Percentiles rank a stretch among this genome's conserved stretches.
Conservation (phyloP, 2,113 vertebrate genomes). For the Cynopterus brachyotis region DNA sequence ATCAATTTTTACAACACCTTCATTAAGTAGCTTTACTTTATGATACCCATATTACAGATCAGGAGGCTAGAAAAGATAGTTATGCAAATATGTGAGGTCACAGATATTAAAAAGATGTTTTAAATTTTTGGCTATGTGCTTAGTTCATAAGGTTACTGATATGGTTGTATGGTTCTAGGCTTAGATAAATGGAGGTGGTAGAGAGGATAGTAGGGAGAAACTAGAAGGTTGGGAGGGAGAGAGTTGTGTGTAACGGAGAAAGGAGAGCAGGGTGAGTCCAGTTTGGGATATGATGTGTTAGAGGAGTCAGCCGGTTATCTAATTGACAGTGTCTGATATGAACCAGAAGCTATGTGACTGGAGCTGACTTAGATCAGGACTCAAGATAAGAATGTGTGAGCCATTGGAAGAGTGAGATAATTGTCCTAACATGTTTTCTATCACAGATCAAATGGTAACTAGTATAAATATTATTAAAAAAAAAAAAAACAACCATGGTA, state of each 20-base stretch:
- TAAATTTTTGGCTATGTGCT: neutral
- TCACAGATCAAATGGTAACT: neutral
- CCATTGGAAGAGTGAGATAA: neutral
- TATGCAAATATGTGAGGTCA: neutral
- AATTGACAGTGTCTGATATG: neutral
- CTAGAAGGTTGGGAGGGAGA: neutral
- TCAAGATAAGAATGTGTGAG: neutral
- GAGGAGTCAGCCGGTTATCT: neutral
- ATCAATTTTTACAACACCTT: neutral
- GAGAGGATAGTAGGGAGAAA: neutral
- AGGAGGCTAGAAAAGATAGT: constrained; percentile 12
- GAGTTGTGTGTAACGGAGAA: neutral
- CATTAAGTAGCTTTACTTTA: neutral
- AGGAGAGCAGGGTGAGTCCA: neutral
- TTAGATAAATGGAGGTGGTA: neutral
- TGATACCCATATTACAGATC: neutral
- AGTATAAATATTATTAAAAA: constrained; percentile 28
- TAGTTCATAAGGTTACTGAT: neutral
- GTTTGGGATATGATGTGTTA: neutral
- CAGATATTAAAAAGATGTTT: neutral
- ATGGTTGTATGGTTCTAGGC: neutral
- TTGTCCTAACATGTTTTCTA: constrained; percentile 10
- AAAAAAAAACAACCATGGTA: neutral
- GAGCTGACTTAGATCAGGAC: neutral
- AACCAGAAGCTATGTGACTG: neutral